phyloP scores from a whole-genome alignment of 2,113 vertebrate species.

The Okapia johnstoni region DNA sequence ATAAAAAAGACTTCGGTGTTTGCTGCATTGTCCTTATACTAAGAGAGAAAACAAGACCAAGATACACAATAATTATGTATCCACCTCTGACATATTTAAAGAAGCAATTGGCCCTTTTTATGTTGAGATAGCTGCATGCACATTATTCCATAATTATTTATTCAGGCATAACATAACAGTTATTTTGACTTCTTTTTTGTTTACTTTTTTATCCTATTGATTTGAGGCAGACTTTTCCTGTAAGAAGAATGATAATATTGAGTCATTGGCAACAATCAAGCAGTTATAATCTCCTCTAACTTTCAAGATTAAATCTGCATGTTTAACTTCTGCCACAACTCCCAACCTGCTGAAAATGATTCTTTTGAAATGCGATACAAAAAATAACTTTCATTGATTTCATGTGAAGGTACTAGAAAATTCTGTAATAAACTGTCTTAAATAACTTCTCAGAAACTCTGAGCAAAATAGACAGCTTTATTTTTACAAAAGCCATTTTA shows the following conservation, averaged over 20 bases:
- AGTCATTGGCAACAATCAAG: neutral
- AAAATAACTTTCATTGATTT: neutral
- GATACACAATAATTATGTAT: neutral
- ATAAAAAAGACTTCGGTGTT: neutral
- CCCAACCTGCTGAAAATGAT: neutral
- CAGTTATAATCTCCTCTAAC: neutral
- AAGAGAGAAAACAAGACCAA: slow-evolving; percentile 4
- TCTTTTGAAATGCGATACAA: slow-evolving; percentile 1
- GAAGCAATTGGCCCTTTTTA: neutral
- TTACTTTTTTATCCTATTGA: neutral
- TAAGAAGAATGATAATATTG: neutral
- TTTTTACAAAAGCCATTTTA: neutral
- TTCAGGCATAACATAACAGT: neutral
- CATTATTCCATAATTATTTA: neutral
- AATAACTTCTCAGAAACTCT: neutral
- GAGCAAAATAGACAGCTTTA: neutral
- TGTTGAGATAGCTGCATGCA: neutral
- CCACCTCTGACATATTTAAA: neutral
- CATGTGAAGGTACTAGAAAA: neutral
- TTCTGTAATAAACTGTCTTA: neutral
- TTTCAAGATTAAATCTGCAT: neutral
- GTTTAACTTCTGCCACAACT: neutral
- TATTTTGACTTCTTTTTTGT: neutral
- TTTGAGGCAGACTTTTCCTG: neutral
- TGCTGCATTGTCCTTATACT: neutral